Percentiles rank a stretch among this genome's conserved stretches.
Evolutionary conservation across 2,797 vertebrate species (phyloP).

Genomic region (Champsocephalus esox): DNA sequence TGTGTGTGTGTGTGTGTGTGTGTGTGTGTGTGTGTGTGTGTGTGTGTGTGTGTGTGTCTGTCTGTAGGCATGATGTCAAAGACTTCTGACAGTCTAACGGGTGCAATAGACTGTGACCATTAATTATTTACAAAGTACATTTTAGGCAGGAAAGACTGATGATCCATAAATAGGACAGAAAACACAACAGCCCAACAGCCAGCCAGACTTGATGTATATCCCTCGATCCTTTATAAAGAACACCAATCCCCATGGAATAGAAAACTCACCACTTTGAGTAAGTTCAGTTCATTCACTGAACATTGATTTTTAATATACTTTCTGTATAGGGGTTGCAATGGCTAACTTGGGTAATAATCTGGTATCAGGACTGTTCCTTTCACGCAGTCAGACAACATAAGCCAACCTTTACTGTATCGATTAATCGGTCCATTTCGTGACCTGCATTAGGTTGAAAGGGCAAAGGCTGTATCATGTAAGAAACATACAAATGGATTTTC

Average conservation of each 20-base stretch:
- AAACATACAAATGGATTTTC: constrained; percentile 54
- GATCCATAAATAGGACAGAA: constrained; percentile 80
- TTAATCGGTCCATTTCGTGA: constrained; percentile 36
- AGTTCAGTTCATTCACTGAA: not conserved
- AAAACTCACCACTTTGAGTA: not conserved
- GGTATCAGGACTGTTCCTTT: constrained; percentile 23
- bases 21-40: constrained; percentile 10
- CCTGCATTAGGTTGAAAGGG: constrained; percentile 59
- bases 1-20: constrained; percentile 10
- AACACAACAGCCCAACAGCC: constrained; percentile 50
- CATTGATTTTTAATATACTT: not conserved
- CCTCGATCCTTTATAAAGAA: constrained; percentile 5
- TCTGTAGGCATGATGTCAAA: constrained; percentile 40
- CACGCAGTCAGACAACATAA: constrained; percentile 17
- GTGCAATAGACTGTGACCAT: constrained; percentile 73
- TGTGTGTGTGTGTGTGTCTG: constrained; percentile 16
- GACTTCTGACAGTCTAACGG: constrained; percentile 65
- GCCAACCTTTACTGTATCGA: constrained; percentile 54
- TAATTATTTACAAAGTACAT: constrained; percentile 78
- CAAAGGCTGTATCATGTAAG: constrained; percentile 56
- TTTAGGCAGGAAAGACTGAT: constrained; percentile 76
- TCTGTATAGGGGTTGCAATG: not conserved
- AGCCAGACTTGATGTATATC: constrained; percentile 12
- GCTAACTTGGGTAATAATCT: constrained; percentile 33
- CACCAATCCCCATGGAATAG: not conserved